phyloP scores from a whole-genome alignment of 2,888 invertebrate species.

The Rotaria macrura region DNA sequence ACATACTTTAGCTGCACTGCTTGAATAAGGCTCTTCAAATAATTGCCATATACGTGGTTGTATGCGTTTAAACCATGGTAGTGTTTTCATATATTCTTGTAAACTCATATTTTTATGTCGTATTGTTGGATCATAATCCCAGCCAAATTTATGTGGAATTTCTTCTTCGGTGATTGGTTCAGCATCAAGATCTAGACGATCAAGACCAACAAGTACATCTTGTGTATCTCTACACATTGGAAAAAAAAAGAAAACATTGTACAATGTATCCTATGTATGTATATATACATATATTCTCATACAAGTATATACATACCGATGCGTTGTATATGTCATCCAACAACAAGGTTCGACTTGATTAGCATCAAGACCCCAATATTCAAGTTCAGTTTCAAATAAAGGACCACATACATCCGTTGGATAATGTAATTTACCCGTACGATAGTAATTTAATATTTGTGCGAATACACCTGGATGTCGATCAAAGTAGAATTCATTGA shows the following conservation, averaged over 20 bases:
- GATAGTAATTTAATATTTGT: conserved; percentile 86
- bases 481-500: conserved; percentile 97
- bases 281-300: not conserved
- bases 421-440: conserved; percentile 94
- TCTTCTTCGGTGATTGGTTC: conserved; percentile 92
- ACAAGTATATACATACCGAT: conserved; percentile 54
- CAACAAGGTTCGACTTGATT: conserved; percentile 99
- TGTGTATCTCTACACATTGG: conserved; percentile 68
- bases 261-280: no score
- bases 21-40: conserved; percentile 97
- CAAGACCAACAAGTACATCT: conserved; percentile 91
- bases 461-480: conserved; percentile 90
- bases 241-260: conserved; percentile 46
- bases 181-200: conserved; percentile 89
- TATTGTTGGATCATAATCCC: conserved; percentile 51
- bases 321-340: conserved; percentile 92
- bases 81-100: conserved; percentile 44
- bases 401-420: conserved; percentile 95
- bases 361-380: conserved; percentile 97
- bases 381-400: conserved; percentile 93
- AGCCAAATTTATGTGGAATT: conserved; percentile 81
- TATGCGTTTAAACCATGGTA: conserved; percentile 71
- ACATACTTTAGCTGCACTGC: conserved; percentile 82
- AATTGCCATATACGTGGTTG: conserved; percentile 97
- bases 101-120: conserved; percentile 6